A percentile compares a stretch with the other conserved stretches of the same genome.
Evolutionary conservation across 2,797 vertebrate genomes (phyloP).

Genomic region (Chromobotia macracanthus): DNA sequence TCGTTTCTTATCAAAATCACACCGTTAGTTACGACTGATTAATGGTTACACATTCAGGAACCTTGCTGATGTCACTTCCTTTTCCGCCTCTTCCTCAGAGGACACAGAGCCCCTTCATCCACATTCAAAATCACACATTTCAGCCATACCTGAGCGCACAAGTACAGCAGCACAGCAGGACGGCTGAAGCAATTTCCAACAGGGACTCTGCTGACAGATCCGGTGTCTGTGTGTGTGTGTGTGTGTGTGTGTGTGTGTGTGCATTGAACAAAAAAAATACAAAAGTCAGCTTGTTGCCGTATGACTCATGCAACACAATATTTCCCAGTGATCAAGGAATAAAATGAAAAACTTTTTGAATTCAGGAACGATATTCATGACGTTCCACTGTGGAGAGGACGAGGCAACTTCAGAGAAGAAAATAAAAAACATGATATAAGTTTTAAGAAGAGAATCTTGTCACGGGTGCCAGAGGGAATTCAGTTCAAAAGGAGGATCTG

Average conservation of each 20-base stretch:
- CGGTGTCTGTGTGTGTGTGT: constrained; percentile 22
- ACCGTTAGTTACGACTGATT: too few species aligned
- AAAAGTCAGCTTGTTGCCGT: constrained; percentile 44
- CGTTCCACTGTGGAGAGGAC: constrained; percentile 32
- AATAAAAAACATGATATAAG: constrained; percentile 3
- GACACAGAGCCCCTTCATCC: not conserved
- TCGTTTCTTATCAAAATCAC: too few species aligned
- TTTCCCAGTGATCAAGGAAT: constrained; percentile 48
- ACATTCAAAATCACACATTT: constrained; percentile 34
- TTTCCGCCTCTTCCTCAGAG: constrained; percentile 15
- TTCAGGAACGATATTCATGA: constrained; percentile 38
- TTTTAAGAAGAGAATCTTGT: constrained; percentile 15
- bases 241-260: constrained; percentile 30
- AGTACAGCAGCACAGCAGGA: constrained; percentile 24
- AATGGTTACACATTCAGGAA: not conserved
- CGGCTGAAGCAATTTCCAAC: constrained; percentile 43
- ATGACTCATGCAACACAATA: constrained; percentile 47
- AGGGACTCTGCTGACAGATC: constrained; percentile 34
- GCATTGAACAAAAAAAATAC: constrained; percentile 34
- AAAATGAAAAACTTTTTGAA: constrained; percentile 41
- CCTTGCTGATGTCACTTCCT: not conserved
- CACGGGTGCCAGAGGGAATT: not conserved
- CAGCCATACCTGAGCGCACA: constrained; percentile 48
- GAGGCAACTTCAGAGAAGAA: not conserved
- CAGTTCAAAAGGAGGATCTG: not conserved